Evolutionary conservation across 2,888 invertebrate genomes (phyloP), one percentile per base, ranked within the genome.

Genomic region (Bimastos eiseni): DNA sequence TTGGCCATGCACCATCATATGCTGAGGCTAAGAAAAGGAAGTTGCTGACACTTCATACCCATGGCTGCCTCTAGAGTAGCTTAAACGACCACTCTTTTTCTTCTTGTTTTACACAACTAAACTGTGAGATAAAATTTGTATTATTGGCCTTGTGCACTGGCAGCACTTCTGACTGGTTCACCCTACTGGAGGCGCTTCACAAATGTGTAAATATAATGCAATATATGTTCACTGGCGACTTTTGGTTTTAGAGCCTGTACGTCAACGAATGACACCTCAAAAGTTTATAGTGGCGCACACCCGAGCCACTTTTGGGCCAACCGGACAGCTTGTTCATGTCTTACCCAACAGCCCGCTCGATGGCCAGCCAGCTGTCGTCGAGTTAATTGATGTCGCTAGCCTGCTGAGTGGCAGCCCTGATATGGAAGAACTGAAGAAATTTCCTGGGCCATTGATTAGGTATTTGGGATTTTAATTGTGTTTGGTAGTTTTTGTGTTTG

Each of bases 221-320:
- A 36, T 17, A 86, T 36, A 86, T 21, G 13, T 21, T 34, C 36
- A 86, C 21, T 21, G 37, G 37, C 5, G 19, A 33, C 21, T 36
- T 34, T 86, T 86, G 34, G 86, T 86, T 86, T 34, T 36, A 86
- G 86, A 86, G 21, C 86, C 11, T 8, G 37, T 37, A 86, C 86
- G 86, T 36, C 86, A 37, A 6, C 92, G 98, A 91, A 96, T 97
- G 95, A 98, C 98, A 13, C 98, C 98, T 36, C 97, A 96, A 92
- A 97, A 97, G 95, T 98, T 97, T 95, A 96, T 97, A 89, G 97
- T 97, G 55, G 97, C 98, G n/a, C 98, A 98, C 94, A 95, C 97
- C 90, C 94, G 95, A 89, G 95, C 93, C 89, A 92, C 93, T 90
- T 95, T 95, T 93, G 94, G 94, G 34, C 94, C 94, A 1, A 93